A percentile compares a stretch with the other conserved stretches of the same genome.
phyloP scores from a whole-genome alignment of 2,797 vertebrate species.

The Erpetoichthys calabaricus region DNA sequence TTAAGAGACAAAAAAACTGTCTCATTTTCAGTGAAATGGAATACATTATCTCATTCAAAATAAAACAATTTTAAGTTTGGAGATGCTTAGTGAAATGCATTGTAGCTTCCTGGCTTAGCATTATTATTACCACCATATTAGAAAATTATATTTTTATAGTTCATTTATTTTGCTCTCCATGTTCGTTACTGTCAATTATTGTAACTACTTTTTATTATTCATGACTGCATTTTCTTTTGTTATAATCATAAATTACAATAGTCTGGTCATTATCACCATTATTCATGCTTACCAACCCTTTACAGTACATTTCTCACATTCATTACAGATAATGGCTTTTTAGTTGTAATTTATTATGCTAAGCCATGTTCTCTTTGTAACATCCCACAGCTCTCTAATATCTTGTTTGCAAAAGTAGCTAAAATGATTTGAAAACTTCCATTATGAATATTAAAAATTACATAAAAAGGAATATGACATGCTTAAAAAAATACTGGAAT shows the following conservation, averaged over 20 bases:
- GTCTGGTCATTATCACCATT: constrained; percentile 34
- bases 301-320: constrained; percentile 33
- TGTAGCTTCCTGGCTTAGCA: too few relatives aligned
- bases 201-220: constrained; percentile 49
- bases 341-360: constrained; percentile 22
- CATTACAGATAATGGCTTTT: constrained; percentile 26
- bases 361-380: constrained; percentile 12
- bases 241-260: constrained; percentile 46
- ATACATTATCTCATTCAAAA: too few relatives aligned
- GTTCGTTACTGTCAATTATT: constrained; percentile 51
- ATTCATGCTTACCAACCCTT: constrained; percentile 34
- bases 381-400: constrained; percentile 1
- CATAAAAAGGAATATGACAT: too few relatives aligned
- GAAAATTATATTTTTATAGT: constrained; percentile 23
- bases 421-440: constrained; percentile 4
- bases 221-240: constrained; percentile 46
- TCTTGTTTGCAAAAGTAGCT: constrained; percentile 2
- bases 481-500: too few relatives aligned
- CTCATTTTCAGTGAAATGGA: too few relatives aligned
- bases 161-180: constrained; percentile 38
- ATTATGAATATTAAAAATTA: neutral
- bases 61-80: too few relatives aligned
- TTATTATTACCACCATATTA: neutral
- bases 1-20: too few relatives aligned
- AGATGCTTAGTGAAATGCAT: too few relatives aligned